These are phyloP conservation scores for Podarcis muralis DNA, from an alignment of 2,113 vertebrate species.

Conservation along the genomic window DNA sequence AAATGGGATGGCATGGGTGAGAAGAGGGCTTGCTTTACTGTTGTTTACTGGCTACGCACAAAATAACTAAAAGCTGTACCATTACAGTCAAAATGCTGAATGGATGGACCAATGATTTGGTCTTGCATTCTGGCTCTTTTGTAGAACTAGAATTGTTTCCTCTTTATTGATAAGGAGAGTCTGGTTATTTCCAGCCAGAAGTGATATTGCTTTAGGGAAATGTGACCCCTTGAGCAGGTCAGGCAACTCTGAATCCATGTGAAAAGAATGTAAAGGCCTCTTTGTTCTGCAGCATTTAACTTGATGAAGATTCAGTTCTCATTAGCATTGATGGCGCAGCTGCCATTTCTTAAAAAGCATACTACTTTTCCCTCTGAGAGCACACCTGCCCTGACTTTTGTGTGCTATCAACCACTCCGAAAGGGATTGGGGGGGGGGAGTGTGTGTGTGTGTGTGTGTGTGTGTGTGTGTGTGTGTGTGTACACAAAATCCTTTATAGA, in stretches of 20 bases:
- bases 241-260: neutral
- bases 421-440: neutral
- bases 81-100: neutral
- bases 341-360: neutral
- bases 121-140: neutral
- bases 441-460: no score
- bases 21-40: neutral
- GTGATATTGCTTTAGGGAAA: neutral
- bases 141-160: neutral
- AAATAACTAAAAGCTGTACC: neutral
- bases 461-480: neutral
- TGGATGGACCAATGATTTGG: neutral
- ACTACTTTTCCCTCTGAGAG: neutral
- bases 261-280: neutral
- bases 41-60: neutral
- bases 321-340: neutral
- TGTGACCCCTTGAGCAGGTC: neutral
- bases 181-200: neutral
- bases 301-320: neutral
- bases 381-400: neutral
- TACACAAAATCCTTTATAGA: neutral
- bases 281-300: neutral
- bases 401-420: neutral
- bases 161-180: neutral
- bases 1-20: neutral